Evolutionary conservation across 2,888 invertebrate species (phyloP).

Genomic region (Stramonita haemastoma): DNA sequence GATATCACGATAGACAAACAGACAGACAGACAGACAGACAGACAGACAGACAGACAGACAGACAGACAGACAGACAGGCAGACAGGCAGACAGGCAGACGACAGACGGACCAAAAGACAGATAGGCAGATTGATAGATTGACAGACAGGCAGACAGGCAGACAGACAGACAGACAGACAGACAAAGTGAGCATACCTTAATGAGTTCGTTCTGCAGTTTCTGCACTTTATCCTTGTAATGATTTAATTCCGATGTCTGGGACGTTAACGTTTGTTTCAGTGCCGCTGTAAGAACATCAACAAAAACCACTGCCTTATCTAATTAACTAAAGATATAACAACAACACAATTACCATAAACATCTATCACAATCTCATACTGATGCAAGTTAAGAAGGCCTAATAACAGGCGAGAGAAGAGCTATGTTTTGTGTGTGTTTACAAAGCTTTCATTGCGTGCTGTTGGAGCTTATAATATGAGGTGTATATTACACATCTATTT

Average conservation of each 20-base stretch:
- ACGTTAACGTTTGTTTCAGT: slow-evolving; percentile 70
- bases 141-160: not conserved
- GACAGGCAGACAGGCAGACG: not conserved
- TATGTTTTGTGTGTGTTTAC: too few relatives aligned
- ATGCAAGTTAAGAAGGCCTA: too few relatives aligned
- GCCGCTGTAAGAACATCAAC: slow-evolving; percentile 58
- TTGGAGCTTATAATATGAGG: too few relatives aligned
- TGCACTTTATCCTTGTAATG: slow-evolving; percentile 73
- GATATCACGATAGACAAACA: not conserved
- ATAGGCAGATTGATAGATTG: too few relatives aligned
- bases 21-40: not conserved
- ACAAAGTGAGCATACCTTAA: slow-evolving; percentile 64
- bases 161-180: not conserved
- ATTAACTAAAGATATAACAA: too few relatives aligned
- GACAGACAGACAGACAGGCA: not conserved
- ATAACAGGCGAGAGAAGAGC: too few relatives aligned
- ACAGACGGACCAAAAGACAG: not conserved
- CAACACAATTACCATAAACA: too few relatives aligned
- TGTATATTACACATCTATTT: too few relatives aligned
- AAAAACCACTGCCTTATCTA: too few relatives aligned
- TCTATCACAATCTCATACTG: too few relatives aligned
- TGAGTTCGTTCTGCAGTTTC: slow-evolving; percentile 73
- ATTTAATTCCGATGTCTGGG: slow-evolving; percentile 69
- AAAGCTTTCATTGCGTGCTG: too few relatives aligned
- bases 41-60: not conserved